A percentile compares a stretch with the other conserved stretches of the same genome.
Conservation (phyloP, 1,140 invertebrate species). For the Paracyclopina nana region DNA sequence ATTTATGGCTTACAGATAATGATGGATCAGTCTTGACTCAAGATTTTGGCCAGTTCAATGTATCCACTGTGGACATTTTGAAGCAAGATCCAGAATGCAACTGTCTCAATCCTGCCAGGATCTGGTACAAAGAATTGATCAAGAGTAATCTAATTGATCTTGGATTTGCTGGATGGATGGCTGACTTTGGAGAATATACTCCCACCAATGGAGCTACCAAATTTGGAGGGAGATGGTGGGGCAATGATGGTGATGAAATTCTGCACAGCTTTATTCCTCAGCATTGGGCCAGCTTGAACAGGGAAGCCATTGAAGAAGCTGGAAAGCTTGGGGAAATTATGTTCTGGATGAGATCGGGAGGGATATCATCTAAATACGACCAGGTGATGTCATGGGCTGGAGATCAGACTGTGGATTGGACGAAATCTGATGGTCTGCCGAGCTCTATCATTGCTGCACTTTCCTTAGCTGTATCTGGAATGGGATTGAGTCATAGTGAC, state of each 20-base stretch:
- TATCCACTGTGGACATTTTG: constrained; percentile 26
- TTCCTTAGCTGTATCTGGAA: constrained; percentile 24
- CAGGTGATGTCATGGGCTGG: constrained; percentile 27
- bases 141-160: constrained; percentile 26
- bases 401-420: constrained; percentile 29
- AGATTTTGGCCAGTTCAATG: constrained; percentile 27
- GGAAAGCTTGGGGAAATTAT: constrained; percentile 23
- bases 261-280: constrained; percentile 2
- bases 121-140: constrained; percentile 27
- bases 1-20: constrained; percentile 24
- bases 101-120: constrained; percentile 19
- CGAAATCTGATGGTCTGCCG: constrained; percentile 24
- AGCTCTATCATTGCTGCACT: constrained; percentile 25
- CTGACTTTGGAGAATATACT: constrained; percentile 30
- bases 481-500: constrained; percentile 28
- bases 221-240: constrained; percentile 19
- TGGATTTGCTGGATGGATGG: constrained; percentile 29
- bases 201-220: constrained; percentile 22
- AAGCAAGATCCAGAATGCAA: constrained; percentile 19
- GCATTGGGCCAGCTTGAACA: constrained; percentile 12
- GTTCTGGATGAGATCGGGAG: constrained; percentile 26
- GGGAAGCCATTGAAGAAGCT: constrained; percentile 23
- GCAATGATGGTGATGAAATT: constrained; percentile 8
- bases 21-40: constrained; percentile 21
- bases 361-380: constrained; percentile 22